Percentiles rank a stretch among this genome's conserved stretches.
Evolutionary conservation across 2,888 invertebrate genomes (phyloP).

Genomic region (Helobdella robusta): DNA sequence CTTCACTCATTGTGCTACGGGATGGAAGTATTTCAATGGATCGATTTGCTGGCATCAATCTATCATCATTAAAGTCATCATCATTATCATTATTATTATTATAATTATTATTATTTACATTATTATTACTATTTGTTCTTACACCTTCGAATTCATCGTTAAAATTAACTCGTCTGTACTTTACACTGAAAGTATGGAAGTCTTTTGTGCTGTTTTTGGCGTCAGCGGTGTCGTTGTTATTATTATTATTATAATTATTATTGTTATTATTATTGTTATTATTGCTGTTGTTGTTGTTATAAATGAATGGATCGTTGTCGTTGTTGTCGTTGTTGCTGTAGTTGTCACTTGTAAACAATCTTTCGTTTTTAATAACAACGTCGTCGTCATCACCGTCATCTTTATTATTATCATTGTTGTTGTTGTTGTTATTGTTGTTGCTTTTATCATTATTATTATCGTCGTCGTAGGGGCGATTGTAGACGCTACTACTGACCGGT

Average conservation of each 20-base stretch:
- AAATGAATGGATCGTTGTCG: not conserved
- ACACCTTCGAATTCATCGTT: not conserved
- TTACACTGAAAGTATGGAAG: not conserved
- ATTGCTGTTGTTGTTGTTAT: not conserved
- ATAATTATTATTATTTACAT: slow-evolving; percentile 9
- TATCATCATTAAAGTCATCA: slow-evolving; percentile 68
- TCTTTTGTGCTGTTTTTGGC: not conserved
- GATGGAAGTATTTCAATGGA: not conserved
- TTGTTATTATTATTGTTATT: slow-evolving; percentile 14
- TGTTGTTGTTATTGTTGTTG: not conserved
- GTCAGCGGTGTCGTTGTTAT: not conserved
- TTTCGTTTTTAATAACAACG: not conserved
- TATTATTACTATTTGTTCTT: slow-evolving; percentile 3
- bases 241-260: slow-evolving; percentile 1
- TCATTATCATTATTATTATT: slow-evolving; percentile 58
- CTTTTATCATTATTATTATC: not conserved
- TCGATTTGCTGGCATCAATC: too few species aligned
- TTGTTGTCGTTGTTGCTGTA: not conserved
- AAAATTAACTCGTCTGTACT: not conserved
- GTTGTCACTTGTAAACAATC: not conserved
- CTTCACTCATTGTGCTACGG: too few species aligned
- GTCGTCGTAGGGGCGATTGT: not conserved
- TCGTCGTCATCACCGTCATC: not conserved
- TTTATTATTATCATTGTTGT: not conserved
- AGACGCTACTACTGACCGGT: not conserved